A percentile compares a stretch with the other conserved stretches of the same genome.
Evolutionary conservation across 2,888 invertebrate species (phyloP).

Genomic region (Plebejus anna): DNA sequence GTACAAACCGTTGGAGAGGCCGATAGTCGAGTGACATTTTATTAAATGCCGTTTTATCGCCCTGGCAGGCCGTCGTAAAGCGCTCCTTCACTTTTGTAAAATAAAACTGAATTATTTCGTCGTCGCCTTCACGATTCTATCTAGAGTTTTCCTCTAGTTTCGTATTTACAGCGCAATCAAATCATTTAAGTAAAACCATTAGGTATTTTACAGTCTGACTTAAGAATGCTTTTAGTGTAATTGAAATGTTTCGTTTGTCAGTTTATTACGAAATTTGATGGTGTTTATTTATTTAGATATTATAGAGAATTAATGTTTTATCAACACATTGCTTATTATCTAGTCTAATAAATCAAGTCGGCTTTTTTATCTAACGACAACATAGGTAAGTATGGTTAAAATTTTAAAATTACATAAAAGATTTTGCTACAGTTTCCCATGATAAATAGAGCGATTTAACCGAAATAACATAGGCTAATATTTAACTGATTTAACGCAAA

Average conservation of each 20-base stretch:
- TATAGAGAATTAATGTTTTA: too few species aligned
- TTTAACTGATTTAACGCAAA: too few species aligned
- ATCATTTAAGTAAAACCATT: slow-evolving; percentile 56
- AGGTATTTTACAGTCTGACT: slow-evolving; percentile 34
- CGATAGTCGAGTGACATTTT: slow-evolving; percentile 44
- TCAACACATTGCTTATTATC: too few species aligned
- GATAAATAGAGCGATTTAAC: too few species aligned
- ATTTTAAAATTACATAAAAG: too few species aligned
- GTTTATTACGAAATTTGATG: slow-evolving; percentile 20
- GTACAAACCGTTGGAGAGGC: slow-evolving; percentile 20
- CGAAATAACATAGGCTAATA: too few species aligned
- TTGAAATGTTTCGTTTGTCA: slow-evolving; percentile 12
- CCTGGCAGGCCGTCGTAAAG: slow-evolving; percentile 52
- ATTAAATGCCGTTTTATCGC: slow-evolving; percentile 60
- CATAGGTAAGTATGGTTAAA: too few species aligned
- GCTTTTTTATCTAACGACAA: too few species aligned
- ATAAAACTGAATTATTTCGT: slow-evolving; percentile 59
- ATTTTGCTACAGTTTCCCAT: too few species aligned
- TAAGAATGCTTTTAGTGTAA: background rate
- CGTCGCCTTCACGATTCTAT: slow-evolving; percentile 52
- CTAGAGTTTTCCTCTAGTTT: slow-evolving; percentile 41
- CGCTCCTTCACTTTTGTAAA: slow-evolving; percentile 58
- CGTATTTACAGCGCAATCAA: slow-evolving; percentile 16
- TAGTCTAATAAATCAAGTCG: too few species aligned
- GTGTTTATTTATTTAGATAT: background rate